Conservation (phyloP, 2,113 vertebrate species). For the Halcyon malimbica region DNA sequence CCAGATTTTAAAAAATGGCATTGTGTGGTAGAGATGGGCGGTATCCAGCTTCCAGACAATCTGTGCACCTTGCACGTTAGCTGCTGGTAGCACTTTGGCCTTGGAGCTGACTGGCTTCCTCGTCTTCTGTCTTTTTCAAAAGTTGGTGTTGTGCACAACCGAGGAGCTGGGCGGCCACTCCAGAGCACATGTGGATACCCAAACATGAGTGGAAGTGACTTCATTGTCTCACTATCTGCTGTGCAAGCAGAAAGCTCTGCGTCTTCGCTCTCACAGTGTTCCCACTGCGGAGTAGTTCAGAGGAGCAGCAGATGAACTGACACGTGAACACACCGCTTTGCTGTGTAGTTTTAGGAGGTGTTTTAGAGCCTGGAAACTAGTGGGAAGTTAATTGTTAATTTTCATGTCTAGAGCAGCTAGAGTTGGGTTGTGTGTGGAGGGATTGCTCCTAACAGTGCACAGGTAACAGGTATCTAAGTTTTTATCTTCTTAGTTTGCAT, state of each 20-base stretch:
- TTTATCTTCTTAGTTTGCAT: not conserved
- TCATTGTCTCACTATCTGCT: not conserved
- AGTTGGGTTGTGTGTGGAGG: not conserved
- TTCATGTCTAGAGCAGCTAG: not conserved
- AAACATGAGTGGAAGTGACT: not conserved
- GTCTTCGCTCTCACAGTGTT: not conserved
- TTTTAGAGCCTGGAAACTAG: not conserved
- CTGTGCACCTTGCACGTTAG: not conserved
- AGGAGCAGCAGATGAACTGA: not conserved
- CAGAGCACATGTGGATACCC: not conserved
- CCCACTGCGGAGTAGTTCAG: not conserved
- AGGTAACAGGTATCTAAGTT: not conserved
- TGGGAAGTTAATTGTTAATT: not conserved
- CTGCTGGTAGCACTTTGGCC: not conserved
- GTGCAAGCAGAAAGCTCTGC: not conserved
- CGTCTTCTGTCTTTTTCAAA: not conserved
- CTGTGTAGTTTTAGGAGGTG: not conserved
- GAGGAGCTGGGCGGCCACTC: not conserved
- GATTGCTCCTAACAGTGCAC: not conserved
- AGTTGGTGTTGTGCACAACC: not conserved
- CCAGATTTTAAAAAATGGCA: not conserved
- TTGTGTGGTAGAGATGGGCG: not conserved
- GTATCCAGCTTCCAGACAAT: not conserved
- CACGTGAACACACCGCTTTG: fast-evolving
- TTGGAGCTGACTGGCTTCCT: not conserved